A percentile compares a stretch with the other conserved stretches of the same genome.
phyloP scores from a whole-genome alignment of 2,113 vertebrate genomes.

The Uropsilus gracilis region DNA sequence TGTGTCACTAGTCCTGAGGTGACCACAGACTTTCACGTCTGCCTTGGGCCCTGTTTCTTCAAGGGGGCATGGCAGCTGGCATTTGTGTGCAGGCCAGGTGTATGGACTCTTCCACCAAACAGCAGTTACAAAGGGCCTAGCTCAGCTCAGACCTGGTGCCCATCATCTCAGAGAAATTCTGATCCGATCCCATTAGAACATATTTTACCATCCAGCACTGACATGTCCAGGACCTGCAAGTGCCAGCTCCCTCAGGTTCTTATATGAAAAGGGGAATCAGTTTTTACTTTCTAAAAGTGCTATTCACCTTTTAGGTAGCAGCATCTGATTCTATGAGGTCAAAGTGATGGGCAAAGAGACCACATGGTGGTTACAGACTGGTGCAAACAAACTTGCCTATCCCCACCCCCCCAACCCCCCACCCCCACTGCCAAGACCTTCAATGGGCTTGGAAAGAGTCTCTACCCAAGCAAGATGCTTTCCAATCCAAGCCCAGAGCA shows the following conservation, averaged over 20 bases:
- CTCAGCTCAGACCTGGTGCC: no score
- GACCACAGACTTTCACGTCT: no score
- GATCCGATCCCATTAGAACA: slow-evolving; percentile 76
- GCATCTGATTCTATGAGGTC: slow-evolving; percentile 58
- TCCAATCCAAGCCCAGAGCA: no score
- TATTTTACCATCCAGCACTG: slow-evolving; percentile 76
- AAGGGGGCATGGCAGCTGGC: no score
- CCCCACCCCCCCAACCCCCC: no score
- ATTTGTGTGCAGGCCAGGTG: no score
- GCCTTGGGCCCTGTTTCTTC: no score
- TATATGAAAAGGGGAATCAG: slow-evolving; percentile 66
- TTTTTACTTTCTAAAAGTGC: slow-evolving; percentile 83
- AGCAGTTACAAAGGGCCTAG: no score
- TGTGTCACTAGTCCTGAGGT: no score
- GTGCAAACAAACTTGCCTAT: background rate
- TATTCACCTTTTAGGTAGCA: slow-evolving; percentile 53
- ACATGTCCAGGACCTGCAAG: slow-evolving; percentile 69
- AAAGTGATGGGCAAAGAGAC: background rate
- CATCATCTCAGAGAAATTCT: slow-evolving; percentile 73
- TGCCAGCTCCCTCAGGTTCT: slow-evolving; percentile 56
- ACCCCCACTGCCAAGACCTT: background rate
- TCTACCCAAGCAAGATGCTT: no score
- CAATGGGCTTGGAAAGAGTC: background rate
- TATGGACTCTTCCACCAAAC: no score
- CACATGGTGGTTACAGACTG: no score